Percentiles rank a stretch among this genome's conserved stretches.
These are phyloP conservation scores for Uloborus diversus DNA, from an alignment of 1,140 invertebrate genomes.

Conservation along the genomic window DNA sequence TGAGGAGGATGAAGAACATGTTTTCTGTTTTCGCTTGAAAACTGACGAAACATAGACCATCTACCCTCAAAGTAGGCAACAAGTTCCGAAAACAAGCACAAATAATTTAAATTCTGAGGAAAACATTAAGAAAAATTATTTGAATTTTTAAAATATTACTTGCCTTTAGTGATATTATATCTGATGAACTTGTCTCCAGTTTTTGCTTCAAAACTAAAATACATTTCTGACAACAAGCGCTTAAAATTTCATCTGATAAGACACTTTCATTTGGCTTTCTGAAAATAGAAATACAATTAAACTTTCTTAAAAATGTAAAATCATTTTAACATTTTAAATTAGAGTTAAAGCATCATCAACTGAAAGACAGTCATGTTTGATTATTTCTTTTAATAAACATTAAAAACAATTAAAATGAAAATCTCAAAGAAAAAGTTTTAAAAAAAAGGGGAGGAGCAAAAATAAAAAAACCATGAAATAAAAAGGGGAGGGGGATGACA, in stretches of 20 bases:
- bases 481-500: too few relatives aligned
- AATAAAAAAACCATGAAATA: neutral
- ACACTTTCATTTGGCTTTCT: conserved; percentile 10
- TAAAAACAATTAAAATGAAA: neutral
- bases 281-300: neutral
- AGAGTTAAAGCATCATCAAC: neutral
- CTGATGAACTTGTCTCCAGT: neutral
- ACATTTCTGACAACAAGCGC: neutral
- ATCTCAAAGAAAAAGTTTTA: neutral
- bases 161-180: conserved; percentile 6
- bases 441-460: neutral
- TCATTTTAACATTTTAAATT: neutral
- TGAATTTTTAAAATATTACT: neutral
- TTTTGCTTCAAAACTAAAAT: conserved; percentile 3
- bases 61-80: neutral
- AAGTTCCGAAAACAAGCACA: too few relatives aligned
- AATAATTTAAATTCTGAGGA: too few relatives aligned
- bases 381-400: neutral
- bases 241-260: neutral
- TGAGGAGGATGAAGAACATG: neutral
- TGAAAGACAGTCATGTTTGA: neutral
- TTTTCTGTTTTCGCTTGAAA: neutral
- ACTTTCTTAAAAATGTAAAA: too few relatives aligned
- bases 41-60: neutral
- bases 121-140: neutral